Evolutionary conservation across 2,797 vertebrate genomes (phyloP).

Genomic region (Momotus momota): DNA sequence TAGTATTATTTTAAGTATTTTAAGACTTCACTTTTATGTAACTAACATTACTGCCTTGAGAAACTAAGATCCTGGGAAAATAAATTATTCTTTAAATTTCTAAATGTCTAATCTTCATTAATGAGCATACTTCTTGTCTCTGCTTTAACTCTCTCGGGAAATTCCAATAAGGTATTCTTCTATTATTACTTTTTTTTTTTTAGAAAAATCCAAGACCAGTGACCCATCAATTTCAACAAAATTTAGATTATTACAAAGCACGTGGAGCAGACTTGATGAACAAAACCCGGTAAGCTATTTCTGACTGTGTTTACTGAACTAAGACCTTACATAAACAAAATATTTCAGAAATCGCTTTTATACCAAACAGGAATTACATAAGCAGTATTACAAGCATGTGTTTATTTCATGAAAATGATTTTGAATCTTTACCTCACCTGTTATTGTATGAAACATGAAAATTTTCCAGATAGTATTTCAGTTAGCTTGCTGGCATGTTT

Average conservation of each 20-base stretch:
- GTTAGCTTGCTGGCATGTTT: not conserved
- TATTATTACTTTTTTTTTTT: not conserved
- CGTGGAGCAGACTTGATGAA: slow-evolving; percentile 94
- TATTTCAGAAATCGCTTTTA: not conserved
- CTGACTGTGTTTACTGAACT: not conserved
- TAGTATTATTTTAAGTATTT: not conserved
- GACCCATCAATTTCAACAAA: slow-evolving; percentile 96
- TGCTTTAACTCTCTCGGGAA: not conserved
- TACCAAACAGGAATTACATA: not conserved
- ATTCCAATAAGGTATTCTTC: not conserved
- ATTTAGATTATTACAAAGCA: slow-evolving; percentile 97
- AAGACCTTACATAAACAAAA: not conserved
- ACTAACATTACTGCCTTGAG: not conserved
- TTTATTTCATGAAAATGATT: not conserved
- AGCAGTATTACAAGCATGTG: not conserved
- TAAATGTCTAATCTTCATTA: not conserved
- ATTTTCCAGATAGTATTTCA: not conserved
- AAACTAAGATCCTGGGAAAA: not conserved
- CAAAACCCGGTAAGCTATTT: slow-evolving; percentile 88
- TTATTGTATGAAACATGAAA: not conserved
- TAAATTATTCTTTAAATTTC: not conserved
- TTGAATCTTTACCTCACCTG: not conserved
- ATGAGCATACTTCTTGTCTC: not conserved
- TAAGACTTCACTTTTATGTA: not conserved
- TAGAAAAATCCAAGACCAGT: slow-evolving; percentile 94